phyloP scores from a whole-genome alignment of 2,888 invertebrate species.

The Metopia argyrocephala region DNA sequence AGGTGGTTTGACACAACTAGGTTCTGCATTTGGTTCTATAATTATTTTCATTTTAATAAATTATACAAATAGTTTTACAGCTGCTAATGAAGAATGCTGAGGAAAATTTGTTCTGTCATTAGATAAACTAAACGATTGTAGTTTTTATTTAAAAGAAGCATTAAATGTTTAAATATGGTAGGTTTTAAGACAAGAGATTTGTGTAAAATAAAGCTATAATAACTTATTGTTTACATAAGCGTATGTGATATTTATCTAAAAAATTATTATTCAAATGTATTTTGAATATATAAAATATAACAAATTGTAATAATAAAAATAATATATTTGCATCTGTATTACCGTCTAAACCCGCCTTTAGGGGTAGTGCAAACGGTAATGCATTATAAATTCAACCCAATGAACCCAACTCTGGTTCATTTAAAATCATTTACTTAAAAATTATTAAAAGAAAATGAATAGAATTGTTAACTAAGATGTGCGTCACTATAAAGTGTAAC shows the following conservation, averaged over 20 bases:
- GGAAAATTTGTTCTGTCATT: not conserved
- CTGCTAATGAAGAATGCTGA: constrained; percentile 76
- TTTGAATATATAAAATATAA: not conserved
- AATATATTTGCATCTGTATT: too few species aligned
- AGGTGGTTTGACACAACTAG: constrained; percentile 87
- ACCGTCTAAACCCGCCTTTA: too few species aligned
- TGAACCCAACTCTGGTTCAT: too few species aligned
- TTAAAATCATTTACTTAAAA: too few species aligned
- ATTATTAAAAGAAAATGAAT: too few species aligned
- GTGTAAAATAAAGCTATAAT: not conserved
- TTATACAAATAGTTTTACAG: constrained; percentile 81
- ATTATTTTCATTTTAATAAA: constrained; percentile 85
- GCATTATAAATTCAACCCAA: too few species aligned
- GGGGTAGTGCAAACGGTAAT: too few species aligned
- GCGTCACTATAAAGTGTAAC: too few species aligned
- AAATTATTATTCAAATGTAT: not conserved
- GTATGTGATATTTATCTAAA: not conserved
- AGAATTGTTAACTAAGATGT: too few species aligned
- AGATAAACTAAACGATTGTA: not conserved
- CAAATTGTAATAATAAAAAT: not conserved
- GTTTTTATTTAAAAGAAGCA: too few species aligned
- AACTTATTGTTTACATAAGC: not conserved
- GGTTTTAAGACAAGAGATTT: not conserved
- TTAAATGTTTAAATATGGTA: not conserved
- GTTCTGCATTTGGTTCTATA: constrained; percentile 88